Evolutionary conservation across 2,888 invertebrate genomes (phyloP).

Genomic region (Lissocephala sabroskyi): DNA sequence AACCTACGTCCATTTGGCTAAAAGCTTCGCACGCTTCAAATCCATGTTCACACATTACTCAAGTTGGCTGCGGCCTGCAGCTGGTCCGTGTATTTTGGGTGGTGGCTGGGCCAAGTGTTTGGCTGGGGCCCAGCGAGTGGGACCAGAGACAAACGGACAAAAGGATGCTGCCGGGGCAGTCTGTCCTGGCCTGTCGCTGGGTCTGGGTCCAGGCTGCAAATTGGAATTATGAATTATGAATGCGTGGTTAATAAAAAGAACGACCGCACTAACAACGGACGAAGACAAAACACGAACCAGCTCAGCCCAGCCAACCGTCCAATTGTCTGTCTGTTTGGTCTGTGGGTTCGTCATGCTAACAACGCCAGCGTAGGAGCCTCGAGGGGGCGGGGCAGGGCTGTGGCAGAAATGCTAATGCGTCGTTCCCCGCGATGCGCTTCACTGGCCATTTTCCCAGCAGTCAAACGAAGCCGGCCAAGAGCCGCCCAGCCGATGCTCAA

Average conservation of each 20-base stretch:
- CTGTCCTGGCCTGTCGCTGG: too few species aligned
- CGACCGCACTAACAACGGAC: constrained; percentile 15
- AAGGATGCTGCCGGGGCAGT: constrained; percentile 3
- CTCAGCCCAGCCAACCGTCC: too few species aligned
- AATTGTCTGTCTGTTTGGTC: constrained; percentile 5
- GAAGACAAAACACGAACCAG: constrained; percentile 15
- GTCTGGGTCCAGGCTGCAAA: constrained; percentile 51
- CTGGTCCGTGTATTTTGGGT: constrained; percentile 32
- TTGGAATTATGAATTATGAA: constrained; percentile 70
- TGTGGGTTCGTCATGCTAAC: constrained; percentile 54
- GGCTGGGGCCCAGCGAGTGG: constrained; percentile 42
- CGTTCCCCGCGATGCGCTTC: constrained; percentile 57
- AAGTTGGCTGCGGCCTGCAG: too few species aligned
- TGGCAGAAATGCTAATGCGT: constrained; percentile 60
- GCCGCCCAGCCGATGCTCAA: constrained; percentile 34
- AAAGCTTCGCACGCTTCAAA: constrained; percentile 48
- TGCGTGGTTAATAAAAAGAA: constrained; percentile 62
- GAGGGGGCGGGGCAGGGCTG: constrained; percentile 16
- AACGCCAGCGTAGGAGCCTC: constrained; percentile 5
- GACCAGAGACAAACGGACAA: neutral
- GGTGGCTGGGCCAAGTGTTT: constrained; percentile 46
- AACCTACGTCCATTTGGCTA: too few species aligned
- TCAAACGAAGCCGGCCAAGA: constrained; percentile 56
- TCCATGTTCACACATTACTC: constrained; percentile 61
- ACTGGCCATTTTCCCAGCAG: constrained; percentile 62